Percentiles rank a stretch among this genome's conserved stretches.
These are phyloP conservation scores for Adelosebastes latens DNA, from an alignment of 2,797 vertebrate genomes.

Conservation along the genomic window DNA sequence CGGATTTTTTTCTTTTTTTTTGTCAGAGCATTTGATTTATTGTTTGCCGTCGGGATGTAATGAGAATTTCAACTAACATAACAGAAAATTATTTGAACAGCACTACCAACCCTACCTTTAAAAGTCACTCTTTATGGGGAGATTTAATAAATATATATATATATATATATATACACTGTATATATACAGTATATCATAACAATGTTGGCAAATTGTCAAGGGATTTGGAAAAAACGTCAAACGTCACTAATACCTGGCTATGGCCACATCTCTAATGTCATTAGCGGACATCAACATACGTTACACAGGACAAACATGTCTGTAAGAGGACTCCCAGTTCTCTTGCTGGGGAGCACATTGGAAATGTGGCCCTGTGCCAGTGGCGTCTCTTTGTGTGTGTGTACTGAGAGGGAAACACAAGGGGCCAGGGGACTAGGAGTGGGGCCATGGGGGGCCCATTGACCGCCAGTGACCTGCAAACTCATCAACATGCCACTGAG, in stretches of 20 bases:
- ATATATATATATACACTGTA: too few relatives aligned
- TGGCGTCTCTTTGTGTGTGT: slow-evolving; percentile 81
- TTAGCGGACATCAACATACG: slow-evolving; percentile 43
- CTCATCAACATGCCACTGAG: slow-evolving; percentile 85
- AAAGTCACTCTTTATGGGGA: background rate
- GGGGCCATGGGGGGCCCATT: slow-evolving; percentile 81
- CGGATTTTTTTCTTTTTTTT: too few relatives aligned
- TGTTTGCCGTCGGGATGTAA: too few relatives aligned
- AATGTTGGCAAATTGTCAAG: background rate
- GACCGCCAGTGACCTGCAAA: slow-evolving; percentile 83
- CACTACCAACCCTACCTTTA: background rate
- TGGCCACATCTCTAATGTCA: background rate
- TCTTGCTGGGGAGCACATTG: slow-evolving; percentile 66
- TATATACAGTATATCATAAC: too few relatives aligned
- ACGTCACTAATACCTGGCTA: background rate
- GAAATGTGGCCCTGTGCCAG: slow-evolving; percentile 73
- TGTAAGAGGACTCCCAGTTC: slow-evolving; percentile 70
- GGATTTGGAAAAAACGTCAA: background rate
- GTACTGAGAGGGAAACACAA: slow-evolving; percentile 83
- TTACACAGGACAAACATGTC: slow-evolving; percentile 59
- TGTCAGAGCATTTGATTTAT: too few relatives aligned
- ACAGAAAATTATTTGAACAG: too few relatives aligned
- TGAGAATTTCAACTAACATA: too few relatives aligned
- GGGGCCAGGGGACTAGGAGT: slow-evolving; percentile 75
- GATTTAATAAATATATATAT: background rate